phyloP scores from a whole-genome alignment of 2,888 invertebrate genomes.

The Mimas tiliae region DNA sequence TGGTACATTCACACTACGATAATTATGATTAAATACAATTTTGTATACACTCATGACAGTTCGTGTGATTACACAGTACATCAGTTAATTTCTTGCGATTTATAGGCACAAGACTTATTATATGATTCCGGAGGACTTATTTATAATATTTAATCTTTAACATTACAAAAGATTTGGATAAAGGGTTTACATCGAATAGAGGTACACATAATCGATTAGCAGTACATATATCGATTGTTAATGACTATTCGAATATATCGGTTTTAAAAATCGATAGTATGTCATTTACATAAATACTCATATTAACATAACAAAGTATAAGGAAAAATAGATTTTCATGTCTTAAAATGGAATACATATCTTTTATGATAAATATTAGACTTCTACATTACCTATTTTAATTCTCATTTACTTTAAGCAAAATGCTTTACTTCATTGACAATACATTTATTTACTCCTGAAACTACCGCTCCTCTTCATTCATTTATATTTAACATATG shows the following conservation, averaged over 20 bases:
- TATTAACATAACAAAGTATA: background rate
- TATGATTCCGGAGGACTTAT: background rate
- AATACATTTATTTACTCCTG: background rate
- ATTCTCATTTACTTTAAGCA: background rate
- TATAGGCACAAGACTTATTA: slow-evolving; percentile 12
- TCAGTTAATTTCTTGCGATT: background rate
- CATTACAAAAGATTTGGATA: slow-evolving; percentile 3
- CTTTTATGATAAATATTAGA: background rate
- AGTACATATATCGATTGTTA: background rate
- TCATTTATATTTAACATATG: background rate
- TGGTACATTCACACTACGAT: background rate
- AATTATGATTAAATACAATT: background rate
- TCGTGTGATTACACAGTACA: background rate
- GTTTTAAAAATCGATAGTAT: background rate
- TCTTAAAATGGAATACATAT: slow-evolving; percentile 10
- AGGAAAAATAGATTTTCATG: background rate
- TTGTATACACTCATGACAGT: background rate
- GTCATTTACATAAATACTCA: background rate
- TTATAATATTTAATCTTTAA: background rate
- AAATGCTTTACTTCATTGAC: background rate
- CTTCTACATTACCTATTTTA: background rate
- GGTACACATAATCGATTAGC: background rate
- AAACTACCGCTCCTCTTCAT: background rate
- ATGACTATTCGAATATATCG: background rate
- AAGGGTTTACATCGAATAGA: background rate